phyloP scores from a whole-genome alignment of 2,888 invertebrate species.

The Dendrolimus pini region DNA sequence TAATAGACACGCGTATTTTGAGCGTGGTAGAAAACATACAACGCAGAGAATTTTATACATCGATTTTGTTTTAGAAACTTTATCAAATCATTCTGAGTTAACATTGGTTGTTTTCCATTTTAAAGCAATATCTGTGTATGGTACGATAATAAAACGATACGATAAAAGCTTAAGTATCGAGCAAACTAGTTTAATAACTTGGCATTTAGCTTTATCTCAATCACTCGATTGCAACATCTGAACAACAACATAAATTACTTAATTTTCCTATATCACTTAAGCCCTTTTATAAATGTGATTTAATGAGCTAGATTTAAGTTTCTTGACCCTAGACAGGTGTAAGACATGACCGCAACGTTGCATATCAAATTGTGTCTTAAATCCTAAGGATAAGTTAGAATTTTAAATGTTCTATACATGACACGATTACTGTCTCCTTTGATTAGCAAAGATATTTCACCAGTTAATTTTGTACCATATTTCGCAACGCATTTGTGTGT shows the following conservation, averaged over 20 bases:
- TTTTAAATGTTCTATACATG: conserved; percentile 19
- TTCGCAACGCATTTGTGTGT: no score
- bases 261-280: conserved; percentile 34
- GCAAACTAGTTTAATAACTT: conserved; percentile 34
- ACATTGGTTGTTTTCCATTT: no score
- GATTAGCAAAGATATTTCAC: background rate
- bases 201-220: conserved; percentile 60
- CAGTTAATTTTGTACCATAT: background rate
- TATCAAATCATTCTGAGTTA: no score
- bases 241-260: conserved; percentile 42
- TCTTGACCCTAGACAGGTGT: conserved; percentile 67
- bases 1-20: no score
- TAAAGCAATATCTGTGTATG: background rate
- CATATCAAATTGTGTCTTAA: conserved; percentile 29
- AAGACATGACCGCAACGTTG: conserved; percentile 25
- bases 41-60: no score
- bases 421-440: conserved; percentile 11
- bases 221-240: conserved; percentile 52
- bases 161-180: conserved; percentile 33
- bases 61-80: no score
- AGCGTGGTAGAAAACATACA: no score
- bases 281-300: conserved; percentile 39
- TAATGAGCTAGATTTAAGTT: conserved; percentile 57
- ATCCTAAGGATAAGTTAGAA: conserved; percentile 29
- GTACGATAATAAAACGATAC: conserved; percentile 12